Evolutionary conservation across 1,140 invertebrate species (phyloP).

Genomic region (Himalopsyche phryganea): DNA sequence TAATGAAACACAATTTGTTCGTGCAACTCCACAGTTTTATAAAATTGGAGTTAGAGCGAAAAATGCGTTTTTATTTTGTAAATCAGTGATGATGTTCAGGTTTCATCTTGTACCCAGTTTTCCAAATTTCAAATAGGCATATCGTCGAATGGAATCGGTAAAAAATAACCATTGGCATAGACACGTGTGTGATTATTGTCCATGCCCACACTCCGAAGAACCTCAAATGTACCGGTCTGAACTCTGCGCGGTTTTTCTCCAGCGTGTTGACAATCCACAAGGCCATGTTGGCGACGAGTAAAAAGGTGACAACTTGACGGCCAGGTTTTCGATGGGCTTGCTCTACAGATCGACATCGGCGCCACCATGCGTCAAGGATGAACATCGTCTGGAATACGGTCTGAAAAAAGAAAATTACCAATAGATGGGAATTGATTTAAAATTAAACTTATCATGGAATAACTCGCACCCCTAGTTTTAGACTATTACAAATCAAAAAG

Average conservation of each 20-base stretch:
- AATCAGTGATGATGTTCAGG: too few species aligned
- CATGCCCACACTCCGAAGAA: constrained; percentile 94
- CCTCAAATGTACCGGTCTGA: constrained; percentile 86
- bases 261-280: constrained; percentile 94
- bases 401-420: too few species aligned
- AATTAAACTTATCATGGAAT: too few species aligned
- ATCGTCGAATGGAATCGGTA: constrained; percentile 96
- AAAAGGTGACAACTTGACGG: constrained; percentile 85
- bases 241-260: constrained; percentile 85
- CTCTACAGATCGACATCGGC: constrained; percentile 72
- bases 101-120: constrained; percentile 91
- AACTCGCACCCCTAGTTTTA: too few species aligned
- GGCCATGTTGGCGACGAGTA: constrained; percentile 85
- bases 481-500: too few species aligned
- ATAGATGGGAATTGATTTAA: too few species aligned
- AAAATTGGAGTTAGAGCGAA: too few species aligned
- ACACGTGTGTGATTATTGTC: constrained; percentile 95
- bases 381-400: constrained; percentile 97
- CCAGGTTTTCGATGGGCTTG: constrained; percentile 81
- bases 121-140: constrained; percentile 97
- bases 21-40: too few species aligned
- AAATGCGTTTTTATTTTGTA: too few species aligned
- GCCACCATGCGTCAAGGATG: constrained; percentile 85
- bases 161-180: constrained; percentile 94
- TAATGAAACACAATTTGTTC: too few species aligned